Evolutionary conservation across 2,797 vertebrate genomes (phyloP).

Genomic region (Rhinella marina): DNA sequence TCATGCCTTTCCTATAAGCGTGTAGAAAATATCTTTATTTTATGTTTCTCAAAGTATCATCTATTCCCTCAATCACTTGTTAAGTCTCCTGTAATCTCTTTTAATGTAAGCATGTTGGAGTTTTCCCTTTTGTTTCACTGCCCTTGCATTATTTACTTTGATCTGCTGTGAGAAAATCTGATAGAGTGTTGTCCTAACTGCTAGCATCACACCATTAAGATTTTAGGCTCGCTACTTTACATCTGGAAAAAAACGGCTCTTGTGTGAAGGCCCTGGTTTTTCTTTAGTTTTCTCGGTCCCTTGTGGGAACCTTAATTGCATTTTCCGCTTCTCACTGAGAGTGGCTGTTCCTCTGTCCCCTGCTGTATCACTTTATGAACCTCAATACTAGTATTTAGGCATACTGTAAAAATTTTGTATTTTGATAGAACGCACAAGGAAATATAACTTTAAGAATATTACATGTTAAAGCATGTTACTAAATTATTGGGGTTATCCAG

Average conservation of each 20-base stretch:
- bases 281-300: conserved; percentile 78
- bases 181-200: conserved; percentile 83
- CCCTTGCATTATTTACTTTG: conserved; percentile 83
- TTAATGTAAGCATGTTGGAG: conserved; percentile 76
- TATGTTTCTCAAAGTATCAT: conserved; percentile 77
- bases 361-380: conserved; percentile 81
- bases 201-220: conserved; percentile 80
- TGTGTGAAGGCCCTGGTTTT: conserved; percentile 80
- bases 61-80: conserved; percentile 77
- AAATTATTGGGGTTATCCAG: too few relatives aligned
- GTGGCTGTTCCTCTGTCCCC: conserved; percentile 79
- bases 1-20: conserved; percentile 62
- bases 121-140: conserved; percentile 78
- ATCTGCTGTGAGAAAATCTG: conserved; percentile 83
- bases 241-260: conserved; percentile 77
- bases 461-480: neutral
- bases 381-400: conserved; percentile 76
- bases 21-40: conserved; percentile 74
- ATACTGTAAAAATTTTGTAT: conserved; percentile 63
- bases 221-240: conserved; percentile 77
- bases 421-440: too few relatives aligned
- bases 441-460: neutral
- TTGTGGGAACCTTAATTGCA: conserved; percentile 88
- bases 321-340: conserved; percentile 83
- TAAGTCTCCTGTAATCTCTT: conserved; percentile 80